phyloP scores from a whole-genome alignment of 2,797 vertebrate genomes.

The Sebastes iracundus region DNA sequence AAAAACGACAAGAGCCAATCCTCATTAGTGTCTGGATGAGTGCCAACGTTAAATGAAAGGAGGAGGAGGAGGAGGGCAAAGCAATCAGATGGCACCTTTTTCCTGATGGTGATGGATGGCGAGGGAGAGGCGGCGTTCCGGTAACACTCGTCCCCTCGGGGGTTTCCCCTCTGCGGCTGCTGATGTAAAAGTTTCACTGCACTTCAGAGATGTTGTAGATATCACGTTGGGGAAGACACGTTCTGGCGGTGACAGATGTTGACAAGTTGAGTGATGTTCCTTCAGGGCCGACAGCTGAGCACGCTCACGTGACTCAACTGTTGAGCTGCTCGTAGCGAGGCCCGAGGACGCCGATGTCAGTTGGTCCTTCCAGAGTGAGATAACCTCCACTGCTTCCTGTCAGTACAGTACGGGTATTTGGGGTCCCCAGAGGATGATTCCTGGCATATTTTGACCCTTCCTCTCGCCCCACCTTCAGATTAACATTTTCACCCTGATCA shows the following conservation, averaged over 20 bases:
- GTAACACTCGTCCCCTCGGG: conserved; percentile 12
- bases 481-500: neutral
- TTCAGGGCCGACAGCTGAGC: conserved; percentile 42
- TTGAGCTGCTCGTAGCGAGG: neutral
- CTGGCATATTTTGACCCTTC: neutral
- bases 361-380: neutral
- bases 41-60: conserved; percentile 54
- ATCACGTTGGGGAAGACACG: neutral
- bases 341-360: neutral
- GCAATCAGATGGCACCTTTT: conserved; percentile 50
- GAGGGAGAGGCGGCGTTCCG: conserved; percentile 8
- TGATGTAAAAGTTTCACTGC: conserved; percentile 47
- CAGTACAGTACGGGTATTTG: no score
- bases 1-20: conserved; percentile 48
- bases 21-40: conserved; percentile 61
- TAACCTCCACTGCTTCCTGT: neutral
- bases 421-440: neutral
- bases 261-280: conserved; percentile 49
- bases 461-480: neutral
- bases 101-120: conserved; percentile 58
- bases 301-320: conserved; percentile 18
- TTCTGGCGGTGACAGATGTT: conserved; percentile 33
- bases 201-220: conserved; percentile 36
- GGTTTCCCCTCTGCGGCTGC: conserved; percentile 5
- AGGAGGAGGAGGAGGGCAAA: conserved; percentile 28